Evolutionary conservation across 2,113 vertebrate genomes (phyloP), one percentile per base, ranked within the genome.

Genomic region (Pionites leucogaster): DNA sequence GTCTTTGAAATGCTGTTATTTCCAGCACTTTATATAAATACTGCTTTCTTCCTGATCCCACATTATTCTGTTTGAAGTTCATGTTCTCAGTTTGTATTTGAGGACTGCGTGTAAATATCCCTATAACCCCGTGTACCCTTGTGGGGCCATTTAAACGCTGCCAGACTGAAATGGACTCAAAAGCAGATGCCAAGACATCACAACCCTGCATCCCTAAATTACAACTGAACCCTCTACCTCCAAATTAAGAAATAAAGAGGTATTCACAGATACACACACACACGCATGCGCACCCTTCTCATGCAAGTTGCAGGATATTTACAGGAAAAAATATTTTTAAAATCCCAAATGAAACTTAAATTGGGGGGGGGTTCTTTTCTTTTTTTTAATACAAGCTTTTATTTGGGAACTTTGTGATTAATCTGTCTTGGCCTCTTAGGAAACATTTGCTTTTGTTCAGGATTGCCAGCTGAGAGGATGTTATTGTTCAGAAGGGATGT

Each of bases 381-480:
- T 8, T 60, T 28, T 49, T 62, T 67, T 4, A 84, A 78, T 17
- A 46, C 18, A 65, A n/a, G 37, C 10, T 83, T 92, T 90, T 69
- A 92, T 60, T 84, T 68, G 67, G 22, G 49, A 91, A 67, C 31
- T 53, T 72, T 2, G 27, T 4, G 1, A 85, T 74, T 74, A 42
- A 75, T 50, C 64, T 65, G 13, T 41, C 31, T 60, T 35, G 78
- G 37, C 50, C 39, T 79, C 37, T 81, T 71, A 88, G 78, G 75
- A 79, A 92, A 63, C 65, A 57, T 55, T 85, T 91, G 49, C 55
- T 94, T 85, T 92, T 75, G 80, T 95, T 53, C 87, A 69, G 69
- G 82, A 86, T 59, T 92, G 82, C 77, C 93, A 96, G 94, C 93
- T 95, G 95, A 97, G 82, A 97, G 96, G 96, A 97, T 97, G 97